Evolutionary conservation across 2,797 vertebrate genomes (phyloP).

Genomic region (Aphelocoma californica): DNA sequence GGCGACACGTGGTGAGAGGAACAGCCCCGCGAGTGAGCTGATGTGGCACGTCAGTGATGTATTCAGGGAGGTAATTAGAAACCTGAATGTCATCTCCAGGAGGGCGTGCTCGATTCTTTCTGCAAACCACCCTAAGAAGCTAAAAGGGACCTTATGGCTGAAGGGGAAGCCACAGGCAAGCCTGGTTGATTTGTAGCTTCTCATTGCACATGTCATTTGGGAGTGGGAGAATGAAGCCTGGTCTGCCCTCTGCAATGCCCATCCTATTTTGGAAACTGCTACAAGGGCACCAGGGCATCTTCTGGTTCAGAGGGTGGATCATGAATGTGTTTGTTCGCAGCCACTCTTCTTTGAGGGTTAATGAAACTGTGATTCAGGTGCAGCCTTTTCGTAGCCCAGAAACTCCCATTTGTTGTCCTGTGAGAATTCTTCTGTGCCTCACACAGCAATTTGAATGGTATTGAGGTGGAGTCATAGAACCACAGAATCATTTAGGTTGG

Average conservation of each 20-base stretch:
- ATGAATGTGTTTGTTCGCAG: background rate
- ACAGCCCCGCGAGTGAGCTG: background rate
- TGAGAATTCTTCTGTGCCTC: background rate
- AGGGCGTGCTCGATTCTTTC: background rate
- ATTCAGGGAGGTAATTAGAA: background rate
- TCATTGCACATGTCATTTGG: background rate
- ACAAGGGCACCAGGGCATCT: background rate
- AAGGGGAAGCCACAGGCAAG: constrained; percentile 20
- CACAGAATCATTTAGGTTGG: background rate
- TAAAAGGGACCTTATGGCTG: constrained; percentile 36
- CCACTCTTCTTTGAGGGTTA: background rate
- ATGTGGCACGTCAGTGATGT: background rate
- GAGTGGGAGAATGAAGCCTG: background rate
- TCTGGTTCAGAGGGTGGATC: background rate
- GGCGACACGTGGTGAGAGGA: background rate
- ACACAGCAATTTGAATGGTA: background rate
- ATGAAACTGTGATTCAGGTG: background rate
- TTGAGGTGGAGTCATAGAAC: background rate
- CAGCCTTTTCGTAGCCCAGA: background rate
- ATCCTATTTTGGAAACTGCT: background rate
- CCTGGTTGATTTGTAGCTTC: background rate
- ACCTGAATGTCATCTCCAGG: background rate
- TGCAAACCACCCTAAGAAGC: background rate
- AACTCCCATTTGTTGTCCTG: background rate
- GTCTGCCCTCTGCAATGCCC: background rate